phyloP scores from a whole-genome alignment of 2,888 invertebrate genomes.

The Heterodera filipjevi region DNA sequence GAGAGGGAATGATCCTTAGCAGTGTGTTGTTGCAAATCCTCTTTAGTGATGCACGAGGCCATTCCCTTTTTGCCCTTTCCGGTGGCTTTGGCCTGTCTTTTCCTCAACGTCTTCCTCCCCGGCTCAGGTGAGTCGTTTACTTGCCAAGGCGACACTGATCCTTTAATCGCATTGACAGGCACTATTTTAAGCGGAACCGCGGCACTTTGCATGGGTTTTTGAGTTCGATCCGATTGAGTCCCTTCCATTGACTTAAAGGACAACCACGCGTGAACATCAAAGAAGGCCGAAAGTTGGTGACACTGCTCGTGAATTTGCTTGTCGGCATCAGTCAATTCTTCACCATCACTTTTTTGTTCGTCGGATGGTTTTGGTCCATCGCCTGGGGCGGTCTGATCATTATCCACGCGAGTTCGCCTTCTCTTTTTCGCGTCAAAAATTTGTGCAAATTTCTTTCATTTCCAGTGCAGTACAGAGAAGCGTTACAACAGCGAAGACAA shows the following conservation, averaged over 20 bases:
- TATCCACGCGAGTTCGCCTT: conserved; percentile 77
- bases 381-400: conserved; percentile 96
- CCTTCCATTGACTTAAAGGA: not conserved
- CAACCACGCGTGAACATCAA: conserved; percentile 83
- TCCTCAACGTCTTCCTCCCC: conserved; percentile 80
- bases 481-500: conserved; percentile 63
- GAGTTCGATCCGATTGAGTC: not conserved
- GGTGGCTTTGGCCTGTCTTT: conserved; percentile 83
- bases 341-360: conserved; percentile 84
- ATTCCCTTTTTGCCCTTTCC: conserved; percentile 86
- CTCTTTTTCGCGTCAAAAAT: not conserved
- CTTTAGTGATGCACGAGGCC: conserved; percentile 79
- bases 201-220: conserved; percentile 80
- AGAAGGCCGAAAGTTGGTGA: conserved; percentile 60
- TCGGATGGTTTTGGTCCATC: conserved; percentile 93
- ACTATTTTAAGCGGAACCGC: conserved; percentile 86
- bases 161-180: conserved; percentile 71
- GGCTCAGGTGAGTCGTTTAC: conserved; percentile 74
- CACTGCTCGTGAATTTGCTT: conserved; percentile 80
- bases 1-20: conserved; percentile 68
- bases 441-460: not conserved
- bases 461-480: conserved; percentile 65
- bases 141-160: not conserved
- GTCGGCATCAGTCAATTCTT: conserved; percentile 87
- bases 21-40: not conserved